phyloP scores from a whole-genome alignment of 2,113 vertebrate species.

The Notothenia coriiceps region DNA sequence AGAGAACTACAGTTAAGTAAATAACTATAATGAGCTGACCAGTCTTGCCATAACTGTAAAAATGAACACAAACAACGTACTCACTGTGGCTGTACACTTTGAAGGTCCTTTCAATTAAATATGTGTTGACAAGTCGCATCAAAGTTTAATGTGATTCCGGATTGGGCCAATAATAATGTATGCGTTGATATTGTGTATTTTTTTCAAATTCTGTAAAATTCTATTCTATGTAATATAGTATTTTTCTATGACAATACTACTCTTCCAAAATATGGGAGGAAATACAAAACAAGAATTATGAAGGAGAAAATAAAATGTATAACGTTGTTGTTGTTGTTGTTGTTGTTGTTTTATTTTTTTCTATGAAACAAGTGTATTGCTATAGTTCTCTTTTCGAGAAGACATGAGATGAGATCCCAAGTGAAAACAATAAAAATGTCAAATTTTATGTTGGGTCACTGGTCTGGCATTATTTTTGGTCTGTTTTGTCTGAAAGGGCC shows the following conservation, averaged over 20 bases:
- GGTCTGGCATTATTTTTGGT: slow-evolving; percentile 20
- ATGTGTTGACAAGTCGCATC: background rate
- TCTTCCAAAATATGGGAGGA: slow-evolving; percentile 77
- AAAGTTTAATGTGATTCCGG: slow-evolving; percentile 28
- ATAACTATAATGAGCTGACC: background rate
- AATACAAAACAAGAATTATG: slow-evolving; percentile 78
- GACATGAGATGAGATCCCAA: slow-evolving; percentile 45
- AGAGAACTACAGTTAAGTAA: background rate
- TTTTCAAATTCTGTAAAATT: slow-evolving; percentile 91
- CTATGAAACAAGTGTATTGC: slow-evolving; percentile 69
- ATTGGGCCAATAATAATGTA: slow-evolving; percentile 64
- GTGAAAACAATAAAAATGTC: slow-evolving; percentile 65
- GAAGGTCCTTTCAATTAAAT: background rate
- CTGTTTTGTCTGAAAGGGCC: too few relatives aligned
- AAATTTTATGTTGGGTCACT: slow-evolving; percentile 51
- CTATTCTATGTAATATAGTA: slow-evolving; percentile 96
- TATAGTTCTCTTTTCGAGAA: slow-evolving; percentile 73
- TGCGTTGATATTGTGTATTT: slow-evolving; percentile 86
- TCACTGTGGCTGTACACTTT: background rate
- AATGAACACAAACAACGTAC: background rate
- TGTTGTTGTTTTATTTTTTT: slow-evolving; percentile 56
- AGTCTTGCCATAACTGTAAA: background rate
- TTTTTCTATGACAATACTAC: slow-evolving; percentile 92
- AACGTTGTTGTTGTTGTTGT: slow-evolving; percentile 52
- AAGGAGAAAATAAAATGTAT: slow-evolving; percentile 65